These are phyloP conservation scores for Gopherus flavomarginatus DNA, from an alignment of 2,113 vertebrate genomes.

Conservation along the genomic window DNA sequence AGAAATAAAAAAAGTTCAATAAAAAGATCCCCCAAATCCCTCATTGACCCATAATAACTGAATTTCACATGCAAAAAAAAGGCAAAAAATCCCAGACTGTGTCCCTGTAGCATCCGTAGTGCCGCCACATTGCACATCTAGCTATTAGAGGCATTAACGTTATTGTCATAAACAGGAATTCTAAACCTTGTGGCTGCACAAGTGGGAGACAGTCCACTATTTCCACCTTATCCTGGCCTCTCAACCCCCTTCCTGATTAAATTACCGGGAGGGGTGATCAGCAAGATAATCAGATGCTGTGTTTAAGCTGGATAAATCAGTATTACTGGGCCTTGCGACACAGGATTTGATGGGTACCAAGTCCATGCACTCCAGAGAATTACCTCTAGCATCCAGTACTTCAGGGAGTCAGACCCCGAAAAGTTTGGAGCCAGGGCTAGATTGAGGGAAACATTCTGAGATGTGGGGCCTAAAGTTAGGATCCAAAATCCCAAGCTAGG, in stretches of 20 bases:
- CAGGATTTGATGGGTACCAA: slow-evolving; percentile 10
- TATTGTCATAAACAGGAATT: background rate
- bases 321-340: slow-evolving; percentile 28
- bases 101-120: background rate
- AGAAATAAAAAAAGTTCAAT: background rate
- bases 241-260: slow-evolving; percentile 65
- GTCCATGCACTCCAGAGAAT: slow-evolving; percentile 14
- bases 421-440: background rate
- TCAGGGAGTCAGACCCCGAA: background rate
- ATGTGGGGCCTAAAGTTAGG: background rate
- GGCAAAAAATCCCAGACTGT: background rate
- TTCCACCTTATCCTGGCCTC: slow-evolving; percentile 39
- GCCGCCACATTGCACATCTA: accelerated
- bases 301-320: slow-evolving; percentile 63
- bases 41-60: background rate
- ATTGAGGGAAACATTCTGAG: background rate
- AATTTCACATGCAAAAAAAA: background rate
- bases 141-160: background rate
- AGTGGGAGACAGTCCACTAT: background rate
- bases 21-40: background rate
- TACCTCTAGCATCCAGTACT: slow-evolving; percentile 34
- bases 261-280: slow-evolving; percentile 67
- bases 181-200: background rate
- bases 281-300: slow-evolving; percentile 53
- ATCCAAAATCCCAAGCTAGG: background rate